Percentiles rank a stretch among this genome's conserved stretches.
phyloP scores from a whole-genome alignment of 2,797 vertebrate genomes.

The Neostethus bicornis region DNA sequence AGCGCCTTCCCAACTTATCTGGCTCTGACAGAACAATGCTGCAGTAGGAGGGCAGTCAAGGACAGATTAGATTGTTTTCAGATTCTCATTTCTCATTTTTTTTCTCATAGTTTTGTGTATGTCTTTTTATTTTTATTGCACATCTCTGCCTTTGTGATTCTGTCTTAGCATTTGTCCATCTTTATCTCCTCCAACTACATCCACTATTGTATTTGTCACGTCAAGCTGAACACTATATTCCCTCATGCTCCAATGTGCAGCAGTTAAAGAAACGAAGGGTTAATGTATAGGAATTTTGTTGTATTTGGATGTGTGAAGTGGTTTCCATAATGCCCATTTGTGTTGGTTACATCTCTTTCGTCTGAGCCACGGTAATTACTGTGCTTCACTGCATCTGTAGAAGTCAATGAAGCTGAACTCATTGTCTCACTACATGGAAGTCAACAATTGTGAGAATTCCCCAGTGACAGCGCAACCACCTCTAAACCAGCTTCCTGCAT shows the following conservation, averaged over 20 bases:
- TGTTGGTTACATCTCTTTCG: slow-evolving; percentile 57
- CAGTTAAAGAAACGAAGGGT: slow-evolving; percentile 35
- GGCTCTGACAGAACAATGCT: slow-evolving; percentile 70
- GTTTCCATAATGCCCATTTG: slow-evolving; percentile 17
- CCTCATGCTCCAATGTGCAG: slow-evolving; percentile 3
- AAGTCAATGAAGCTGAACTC: slow-evolving; percentile 79
- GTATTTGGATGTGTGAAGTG: neutral
- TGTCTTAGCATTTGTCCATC: slow-evolving; percentile 52
- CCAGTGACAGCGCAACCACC: slow-evolving; percentile 54
- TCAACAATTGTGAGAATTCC: slow-evolving; percentile 76
- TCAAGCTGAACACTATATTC: slow-evolving; percentile 15
- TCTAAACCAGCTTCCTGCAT: slow-evolving; percentile 65
- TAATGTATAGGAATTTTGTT: slow-evolving; percentile 15
- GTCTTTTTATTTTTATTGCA: slow-evolving; percentile 39
- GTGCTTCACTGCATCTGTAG: slow-evolving; percentile 72
- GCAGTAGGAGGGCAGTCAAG: slow-evolving; percentile 73
- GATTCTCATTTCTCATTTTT: slow-evolving; percentile 63
- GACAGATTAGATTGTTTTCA: slow-evolving; percentile 75
- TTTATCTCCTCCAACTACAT: slow-evolving; percentile 36
- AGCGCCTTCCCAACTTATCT: slow-evolving; percentile 70
- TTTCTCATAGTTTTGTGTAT: slow-evolving; percentile 44
- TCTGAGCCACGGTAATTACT: slow-evolving; percentile 75
- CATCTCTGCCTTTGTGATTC: slow-evolving; percentile 34
- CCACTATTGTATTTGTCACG: slow-evolving; percentile 1
- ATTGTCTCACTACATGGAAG: slow-evolving; percentile 77